phyloP scores from a whole-genome alignment of 2,113 vertebrate genomes.

The Nibea albiflora region DNA sequence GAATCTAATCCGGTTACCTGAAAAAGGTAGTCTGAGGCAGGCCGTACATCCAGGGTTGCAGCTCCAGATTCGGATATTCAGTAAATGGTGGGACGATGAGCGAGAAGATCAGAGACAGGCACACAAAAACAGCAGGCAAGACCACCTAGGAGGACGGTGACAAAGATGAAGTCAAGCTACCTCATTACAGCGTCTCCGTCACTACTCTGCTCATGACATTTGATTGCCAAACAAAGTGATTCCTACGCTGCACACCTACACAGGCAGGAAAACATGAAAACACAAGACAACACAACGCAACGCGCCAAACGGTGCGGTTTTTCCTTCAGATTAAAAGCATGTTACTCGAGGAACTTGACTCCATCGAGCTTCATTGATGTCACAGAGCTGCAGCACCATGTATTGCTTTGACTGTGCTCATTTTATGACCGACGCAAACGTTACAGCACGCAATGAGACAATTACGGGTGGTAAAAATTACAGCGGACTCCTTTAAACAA shows the following conservation, averaged over 20 bases:
- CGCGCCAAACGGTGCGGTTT: not conserved
- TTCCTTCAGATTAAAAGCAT: not conserved
- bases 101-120: conserved; percentile 95
- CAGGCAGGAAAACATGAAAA: not conserved
- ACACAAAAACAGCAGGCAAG: conserved; percentile 94
- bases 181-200: not conserved
- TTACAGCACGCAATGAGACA: not conserved
- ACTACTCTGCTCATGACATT: not conserved
- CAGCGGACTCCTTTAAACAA: not conserved
- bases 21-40: conserved; percentile 93
- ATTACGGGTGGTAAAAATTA: not conserved
- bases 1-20: conserved; percentile 84
- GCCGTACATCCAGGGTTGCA: conserved; percentile 97
- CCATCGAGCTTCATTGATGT: not conserved
- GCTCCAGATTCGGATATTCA: conserved; percentile 93
- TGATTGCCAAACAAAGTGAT: not conserved
- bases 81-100: conserved; percentile 94
- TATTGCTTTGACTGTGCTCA: not conserved
- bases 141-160: conserved; percentile 85
- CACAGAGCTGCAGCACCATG: not conserved
- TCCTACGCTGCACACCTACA: not conserved
- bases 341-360: not conserved
- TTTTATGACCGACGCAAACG: not conserved
- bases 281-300: not conserved
- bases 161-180: conserved; percentile 12